phyloP scores from a whole-genome alignment of 2,797 vertebrate genomes.

The Discoglossus pictus region DNA sequence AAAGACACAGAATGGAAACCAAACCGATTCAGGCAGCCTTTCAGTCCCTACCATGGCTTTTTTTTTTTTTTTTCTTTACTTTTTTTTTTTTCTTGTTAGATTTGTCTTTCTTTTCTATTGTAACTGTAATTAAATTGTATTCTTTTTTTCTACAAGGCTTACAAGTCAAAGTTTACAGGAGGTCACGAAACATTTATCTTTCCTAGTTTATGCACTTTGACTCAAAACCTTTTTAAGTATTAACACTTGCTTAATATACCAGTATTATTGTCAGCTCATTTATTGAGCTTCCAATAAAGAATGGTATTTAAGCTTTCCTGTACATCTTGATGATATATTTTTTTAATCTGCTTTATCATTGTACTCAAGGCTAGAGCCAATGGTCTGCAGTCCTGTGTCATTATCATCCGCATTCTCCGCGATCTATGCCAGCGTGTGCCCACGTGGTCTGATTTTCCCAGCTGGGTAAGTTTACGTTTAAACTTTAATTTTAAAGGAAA shows the following conservation, averaged over 20 bases:
- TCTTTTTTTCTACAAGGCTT: constrained; percentile 68
- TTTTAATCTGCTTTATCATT: constrained; percentile 82
- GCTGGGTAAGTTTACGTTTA: constrained; percentile 82
- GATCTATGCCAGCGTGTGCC: constrained; percentile 95
- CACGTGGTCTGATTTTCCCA: constrained; percentile 96
- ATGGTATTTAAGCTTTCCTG: constrained; percentile 83
- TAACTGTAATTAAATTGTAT: constrained; percentile 66
- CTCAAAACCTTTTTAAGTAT: constrained; percentile 78
- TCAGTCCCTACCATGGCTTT: constrained; percentile 88
- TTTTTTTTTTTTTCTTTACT: constrained; percentile 75
- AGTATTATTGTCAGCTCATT: constrained; percentile 94
- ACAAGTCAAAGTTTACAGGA: constrained; percentile 91
- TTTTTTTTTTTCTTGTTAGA: constrained; percentile 74
- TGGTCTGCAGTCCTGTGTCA: constrained; percentile 95
- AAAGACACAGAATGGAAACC: constrained; percentile 81
- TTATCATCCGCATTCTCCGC: constrained; percentile 96
- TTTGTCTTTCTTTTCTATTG: constrained; percentile 71
- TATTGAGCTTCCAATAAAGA: constrained; percentile 93
- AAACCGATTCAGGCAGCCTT: constrained; percentile 88
- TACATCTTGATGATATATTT: constrained; percentile 57
- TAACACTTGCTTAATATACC: constrained; percentile 95
- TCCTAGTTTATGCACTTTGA: constrained; percentile 94
- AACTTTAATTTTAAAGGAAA: no score
- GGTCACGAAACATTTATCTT: constrained; percentile 83
- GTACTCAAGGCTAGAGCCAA: constrained; percentile 97